These are phyloP conservation scores for Oreonectes daqikongensis DNA, from an alignment of 2,797 vertebrate species.

Conservation along the genomic window DNA sequence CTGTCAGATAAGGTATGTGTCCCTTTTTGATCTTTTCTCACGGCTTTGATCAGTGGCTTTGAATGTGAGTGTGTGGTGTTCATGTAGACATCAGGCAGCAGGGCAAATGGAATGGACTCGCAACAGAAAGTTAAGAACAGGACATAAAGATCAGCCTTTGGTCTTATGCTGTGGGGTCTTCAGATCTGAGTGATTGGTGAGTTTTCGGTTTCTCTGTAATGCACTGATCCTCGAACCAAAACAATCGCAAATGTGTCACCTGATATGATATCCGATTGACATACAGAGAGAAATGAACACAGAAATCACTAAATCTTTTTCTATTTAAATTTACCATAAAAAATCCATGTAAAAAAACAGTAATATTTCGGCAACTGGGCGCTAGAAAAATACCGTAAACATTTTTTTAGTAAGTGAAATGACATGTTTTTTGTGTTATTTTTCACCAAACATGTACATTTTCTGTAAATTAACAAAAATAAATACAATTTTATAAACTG, in stretches of 20 bases:
- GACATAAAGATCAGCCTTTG: conserved; percentile 35
- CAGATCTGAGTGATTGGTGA: neutral
- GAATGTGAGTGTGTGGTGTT: conserved; percentile 39
- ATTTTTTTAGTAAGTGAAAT: no score
- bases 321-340: no score
- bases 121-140: conserved; percentile 38
- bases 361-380: no score
- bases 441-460: no score
- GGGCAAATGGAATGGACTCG: conserved; percentile 29
- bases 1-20: conserved; percentile 58
- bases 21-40: conserved; percentile 61
- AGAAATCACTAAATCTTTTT: no score
- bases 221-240: neutral
- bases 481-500: no score
- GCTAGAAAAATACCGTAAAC: no score
- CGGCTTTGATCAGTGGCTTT: conserved; percentile 59
- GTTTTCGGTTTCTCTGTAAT: conserved; percentile 19
- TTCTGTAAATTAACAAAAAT: no score
- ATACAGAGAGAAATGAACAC: no score
- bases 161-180: conserved; percentile 36
- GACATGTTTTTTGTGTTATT: no score
- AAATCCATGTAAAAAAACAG: no score
- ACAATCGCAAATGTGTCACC: neutral
- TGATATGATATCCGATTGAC: neutral
- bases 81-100: conserved; percentile 60